A percentile compares a stretch with the other conserved stretches of the same genome.
phyloP scores from a whole-genome alignment of 2,797 vertebrate species.

The Muraenolepis orangiensis region DNA sequence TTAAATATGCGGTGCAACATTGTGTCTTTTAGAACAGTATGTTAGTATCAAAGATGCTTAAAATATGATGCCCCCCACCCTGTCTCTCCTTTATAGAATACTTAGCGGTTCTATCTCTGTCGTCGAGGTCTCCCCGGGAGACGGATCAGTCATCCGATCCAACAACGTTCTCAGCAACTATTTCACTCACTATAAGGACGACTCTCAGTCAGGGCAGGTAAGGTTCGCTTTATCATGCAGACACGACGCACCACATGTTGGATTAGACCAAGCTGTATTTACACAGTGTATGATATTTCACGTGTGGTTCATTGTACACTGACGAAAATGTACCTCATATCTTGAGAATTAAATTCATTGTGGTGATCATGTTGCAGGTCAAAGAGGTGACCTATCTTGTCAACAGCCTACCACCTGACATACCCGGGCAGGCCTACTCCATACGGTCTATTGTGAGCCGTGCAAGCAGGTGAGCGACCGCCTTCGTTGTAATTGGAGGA shows the following conservation, averaged over 20 bases:
- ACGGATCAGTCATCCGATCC: conserved; percentile 86
- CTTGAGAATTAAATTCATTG: neutral
- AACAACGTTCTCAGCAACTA: conserved; percentile 79
- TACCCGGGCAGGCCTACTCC: conserved; percentile 66
- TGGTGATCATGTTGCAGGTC: conserved; percentile 40
- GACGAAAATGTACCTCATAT: neutral
- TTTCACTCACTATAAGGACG: conserved; percentile 73
- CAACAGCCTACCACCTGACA: conserved; percentile 69
- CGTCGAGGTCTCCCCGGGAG: conserved; percentile 83
- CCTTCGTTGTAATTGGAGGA: neutral
- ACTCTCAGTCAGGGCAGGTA: conserved; percentile 70
- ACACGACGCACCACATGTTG: neutral
- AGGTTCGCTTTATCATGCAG: neutral
- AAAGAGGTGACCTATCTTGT: conserved; percentile 66
- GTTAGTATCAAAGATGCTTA: neutral
- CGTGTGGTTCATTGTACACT: neutral
- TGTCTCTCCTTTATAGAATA: conserved; percentile 68
- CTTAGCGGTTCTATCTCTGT: conserved; percentile 64
- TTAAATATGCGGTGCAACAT: neutral
- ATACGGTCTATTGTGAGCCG: conserved; percentile 59
- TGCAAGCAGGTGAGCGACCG: conserved; percentile 64
- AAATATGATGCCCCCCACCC: neutral
- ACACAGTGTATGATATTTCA: neutral
- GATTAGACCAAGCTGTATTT: neutral
- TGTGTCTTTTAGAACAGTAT: neutral